These are phyloP conservation scores for Cladopsammia gracilis DNA, from an alignment of 64 coral and sea anemone species.

Conservation along the genomic window DNA sequence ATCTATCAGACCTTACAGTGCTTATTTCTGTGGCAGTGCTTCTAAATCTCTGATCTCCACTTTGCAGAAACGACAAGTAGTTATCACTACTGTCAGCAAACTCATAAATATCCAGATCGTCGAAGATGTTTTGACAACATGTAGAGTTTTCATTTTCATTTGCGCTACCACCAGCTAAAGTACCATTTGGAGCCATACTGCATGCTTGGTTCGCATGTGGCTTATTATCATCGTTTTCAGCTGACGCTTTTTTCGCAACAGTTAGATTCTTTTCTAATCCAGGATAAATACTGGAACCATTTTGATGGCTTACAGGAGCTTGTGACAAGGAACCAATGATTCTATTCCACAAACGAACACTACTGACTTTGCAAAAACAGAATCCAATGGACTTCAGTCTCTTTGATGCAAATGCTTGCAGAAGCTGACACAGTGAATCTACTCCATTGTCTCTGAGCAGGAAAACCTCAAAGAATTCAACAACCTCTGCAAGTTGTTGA, in stretches of 20 bases:
- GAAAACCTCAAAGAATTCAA: constrained; percentile 71
- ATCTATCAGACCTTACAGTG: background rate
- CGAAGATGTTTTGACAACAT: background rate
- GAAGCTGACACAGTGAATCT: constrained; percentile 40
- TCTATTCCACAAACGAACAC: constrained; percentile 33
- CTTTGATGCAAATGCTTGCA: constrained; percentile 59
- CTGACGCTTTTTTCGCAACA: background rate
- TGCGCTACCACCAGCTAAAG: background rate
- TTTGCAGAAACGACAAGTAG: no score
- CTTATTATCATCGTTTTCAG: no score
- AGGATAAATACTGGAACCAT: background rate
- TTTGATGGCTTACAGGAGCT: background rate
- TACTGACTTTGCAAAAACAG: constrained; percentile 61
- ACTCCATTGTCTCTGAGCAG: constrained; percentile 63
- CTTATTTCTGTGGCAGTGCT: background rate
- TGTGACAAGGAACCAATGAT: constrained; percentile 32
- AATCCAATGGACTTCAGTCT: constrained; percentile 71
- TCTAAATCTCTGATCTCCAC: no score
- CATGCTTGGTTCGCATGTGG: no score
- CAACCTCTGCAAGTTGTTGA: constrained; percentile 42
- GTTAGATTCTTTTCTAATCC: background rate
- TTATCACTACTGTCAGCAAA: background rate
- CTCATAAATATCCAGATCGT: constrained; percentile 34
- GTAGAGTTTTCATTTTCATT: background rate
- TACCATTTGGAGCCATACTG: no score